Evolutionary conservation across 2,113 vertebrate species (phyloP), one percentile per base, ranked within the genome.

Genomic region (Poicephalus gulielmi): DNA sequence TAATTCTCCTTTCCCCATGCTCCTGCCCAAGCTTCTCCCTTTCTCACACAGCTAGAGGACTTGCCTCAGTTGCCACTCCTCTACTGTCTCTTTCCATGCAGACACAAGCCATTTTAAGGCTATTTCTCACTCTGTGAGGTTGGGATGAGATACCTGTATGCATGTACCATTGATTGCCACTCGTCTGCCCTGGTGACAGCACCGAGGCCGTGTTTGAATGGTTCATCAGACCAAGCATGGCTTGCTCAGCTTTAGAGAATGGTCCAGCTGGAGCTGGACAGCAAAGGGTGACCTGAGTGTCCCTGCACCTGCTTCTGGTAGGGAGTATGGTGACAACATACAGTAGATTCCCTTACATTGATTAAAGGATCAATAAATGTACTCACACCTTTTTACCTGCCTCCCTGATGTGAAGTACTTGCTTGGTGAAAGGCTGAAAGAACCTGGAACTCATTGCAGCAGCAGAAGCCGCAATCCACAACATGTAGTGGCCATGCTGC

Each of bases 131-230:
- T 2, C 8, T 30, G 4, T 63, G 82, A 47, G 53, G 9, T 5
- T 67, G 69, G 66, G 37, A 8, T 57, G 68, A 27, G 33, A 6
- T 23, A 10, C 11, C 30, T n/a, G 11, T 41, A 23, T 0, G 1
- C 3, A 2, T 8, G 24, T 27, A 63, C n/a, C 13, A 1, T 0
- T 7, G 22, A 17, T 8, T 39, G 37, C 41, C 60, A 2, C 46
- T 59, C 3, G 0, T 25, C 55, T 59, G 25, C 25, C 37, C 41
- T 24, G 1, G 18, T 23, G 50, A 17, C 52, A 46, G 10, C 35
- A 6, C 19, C 0, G 0, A 49, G 76, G 37, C n/a, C 3, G 0
- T 3, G 5, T 50, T n/a, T 10, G 18, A 57, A 2, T 25, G 43
- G 16, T 35, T 47, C 28, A 3, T 35, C 80, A 88, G 28, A 46